Evolutionary conservation across 2,113 vertebrate species (phyloP).

Genomic region (Pongo abelii): DNA sequence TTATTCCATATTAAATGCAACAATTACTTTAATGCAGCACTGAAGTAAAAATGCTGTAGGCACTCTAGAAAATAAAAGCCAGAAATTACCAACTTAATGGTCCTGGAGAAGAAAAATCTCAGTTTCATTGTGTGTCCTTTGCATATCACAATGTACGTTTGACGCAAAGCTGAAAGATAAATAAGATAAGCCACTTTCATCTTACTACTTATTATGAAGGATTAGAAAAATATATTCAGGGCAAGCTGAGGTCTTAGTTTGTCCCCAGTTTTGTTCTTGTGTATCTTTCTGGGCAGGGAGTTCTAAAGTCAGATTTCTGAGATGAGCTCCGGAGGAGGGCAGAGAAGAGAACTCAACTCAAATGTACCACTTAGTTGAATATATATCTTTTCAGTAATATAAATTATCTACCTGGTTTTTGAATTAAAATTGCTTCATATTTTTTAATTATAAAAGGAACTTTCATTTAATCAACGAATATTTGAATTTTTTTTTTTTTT

Average conservation of each 20-base stretch:
- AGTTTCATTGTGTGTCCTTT: conserved; percentile 48
- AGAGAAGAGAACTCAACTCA: background rate
- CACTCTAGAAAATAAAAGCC: conserved; percentile 64
- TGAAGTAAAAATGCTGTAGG: conserved; percentile 68
- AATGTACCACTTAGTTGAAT: background rate
- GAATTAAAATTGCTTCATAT: background rate
- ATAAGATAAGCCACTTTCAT: conserved; percentile 62
- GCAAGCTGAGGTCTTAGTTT: background rate
- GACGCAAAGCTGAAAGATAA: conserved; percentile 63
- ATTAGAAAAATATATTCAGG: conserved; percentile 51
- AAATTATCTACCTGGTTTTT: background rate
- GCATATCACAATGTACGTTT: conserved; percentile 45
- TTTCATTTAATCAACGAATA: background rate
- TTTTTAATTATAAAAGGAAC: background rate
- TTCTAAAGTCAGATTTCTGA: conserved; percentile 1
- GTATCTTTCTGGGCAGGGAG: background rate
- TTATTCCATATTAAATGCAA: conserved; percentile 70
- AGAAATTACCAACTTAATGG: conserved; percentile 62
- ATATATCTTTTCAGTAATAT: background rate
- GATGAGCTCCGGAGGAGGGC: background rate
- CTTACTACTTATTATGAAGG: conserved; percentile 24
- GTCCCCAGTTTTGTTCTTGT: background rate
- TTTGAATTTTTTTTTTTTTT: no score
- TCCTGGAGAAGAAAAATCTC: conserved; percentile 34
- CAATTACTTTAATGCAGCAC: conserved; percentile 73